Evolutionary conservation across 2,797 vertebrate genomes (phyloP), one percentile per base, ranked within the genome.

Genomic region (Apodemus agrarius): DNA sequence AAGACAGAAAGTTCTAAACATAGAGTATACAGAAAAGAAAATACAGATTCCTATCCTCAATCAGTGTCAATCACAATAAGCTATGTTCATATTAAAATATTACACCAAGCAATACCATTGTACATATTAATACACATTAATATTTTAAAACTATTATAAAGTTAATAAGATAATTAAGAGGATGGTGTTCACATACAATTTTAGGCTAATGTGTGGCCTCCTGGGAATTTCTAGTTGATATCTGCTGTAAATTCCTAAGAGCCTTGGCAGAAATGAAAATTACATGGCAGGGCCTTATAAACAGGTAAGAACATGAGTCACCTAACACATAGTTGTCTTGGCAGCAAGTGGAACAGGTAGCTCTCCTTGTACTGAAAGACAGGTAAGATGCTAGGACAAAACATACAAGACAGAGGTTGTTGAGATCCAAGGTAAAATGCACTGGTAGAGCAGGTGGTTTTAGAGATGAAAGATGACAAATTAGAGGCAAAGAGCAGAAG

Each of bases 311-410:
- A 16, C n/a, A 43, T 19, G 63, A 94, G 79, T 7, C 37, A 43
- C 16, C 14, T 9, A 46, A 61, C 10, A 29, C 19, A 11, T 6
- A 57, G 26, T 3, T 69, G 31, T 8, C 84, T 82, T 69, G 6
- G 26, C 8, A 31, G 43, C 54, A 54, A 34, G 67, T 37, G 26
- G 37, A 59, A 83, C 34, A 93, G 46, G 4, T n/a, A 90, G 3
- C 1, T 67, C 22, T 69, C 4, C 17, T 24, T 88, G 2, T 37
- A 37, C 40, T 17, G 16, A 61, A 37, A 96, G 14, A 13, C 80
- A 96, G 94, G 94, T 97, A 95, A 89, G 95, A 69, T 72, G 10
- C 34, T 22, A 61, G 40, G 19, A 54, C 37, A 9, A 74, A 80
- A 34, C 17, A 19, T 37, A 82, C 9, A 46, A 83, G 59, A 86